A percentile compares a stretch with the other conserved stretches of the same genome.
Evolutionary conservation across 2,888 invertebrate species (phyloP).

Genomic region (Leptopilina syphax): DNA sequence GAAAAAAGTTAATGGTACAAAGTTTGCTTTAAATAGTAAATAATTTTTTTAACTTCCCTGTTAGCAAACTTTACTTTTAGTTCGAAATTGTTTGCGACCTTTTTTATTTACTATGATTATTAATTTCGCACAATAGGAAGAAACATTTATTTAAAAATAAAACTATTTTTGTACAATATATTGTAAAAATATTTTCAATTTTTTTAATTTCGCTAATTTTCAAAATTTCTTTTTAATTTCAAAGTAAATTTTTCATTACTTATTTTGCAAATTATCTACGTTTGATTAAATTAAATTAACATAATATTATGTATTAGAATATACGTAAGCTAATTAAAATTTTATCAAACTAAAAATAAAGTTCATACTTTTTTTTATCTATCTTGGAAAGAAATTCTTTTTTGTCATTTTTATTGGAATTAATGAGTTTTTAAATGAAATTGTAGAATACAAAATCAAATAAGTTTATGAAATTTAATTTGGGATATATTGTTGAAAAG

Average conservation of each 20-base stretch:
- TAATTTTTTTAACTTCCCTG: background rate
- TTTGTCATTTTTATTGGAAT: background rate
- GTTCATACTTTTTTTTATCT: background rate
- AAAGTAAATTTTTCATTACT: no score
- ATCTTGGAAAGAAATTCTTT: background rate
- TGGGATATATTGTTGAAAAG: constrained; percentile 13
- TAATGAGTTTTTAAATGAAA: background rate
- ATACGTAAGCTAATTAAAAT: background rate
- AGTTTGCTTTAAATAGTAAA: background rate
- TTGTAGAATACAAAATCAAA: background rate
- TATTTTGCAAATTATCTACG: no score
- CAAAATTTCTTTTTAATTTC: no score
- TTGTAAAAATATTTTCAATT: no score
- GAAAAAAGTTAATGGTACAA: background rate
- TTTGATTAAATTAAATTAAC: no score
- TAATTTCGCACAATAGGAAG: background rate
- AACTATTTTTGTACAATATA: no score
- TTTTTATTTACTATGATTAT: background rate
- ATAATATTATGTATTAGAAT: no score
- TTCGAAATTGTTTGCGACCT: background rate
- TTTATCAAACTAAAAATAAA: background rate
- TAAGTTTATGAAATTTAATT: constrained; percentile 17
- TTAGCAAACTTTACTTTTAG: background rate
- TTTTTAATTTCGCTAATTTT: no score
- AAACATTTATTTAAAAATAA: no score